phyloP scores from a whole-genome alignment of 1,140 invertebrate genomes.

The Wiebesia pumilae region DNA sequence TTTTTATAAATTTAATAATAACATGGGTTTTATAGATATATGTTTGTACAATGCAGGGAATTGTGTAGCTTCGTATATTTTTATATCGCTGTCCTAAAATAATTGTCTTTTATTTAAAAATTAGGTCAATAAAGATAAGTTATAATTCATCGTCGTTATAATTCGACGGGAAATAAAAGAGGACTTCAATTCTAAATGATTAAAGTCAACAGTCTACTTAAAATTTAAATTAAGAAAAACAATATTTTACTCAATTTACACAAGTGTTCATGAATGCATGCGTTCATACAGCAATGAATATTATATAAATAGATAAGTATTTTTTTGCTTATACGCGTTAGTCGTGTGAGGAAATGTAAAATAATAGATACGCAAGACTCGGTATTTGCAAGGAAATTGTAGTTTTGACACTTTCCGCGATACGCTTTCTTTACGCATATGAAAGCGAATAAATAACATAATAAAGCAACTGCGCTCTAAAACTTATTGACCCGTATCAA shows the following conservation, averaged over 20 bases:
- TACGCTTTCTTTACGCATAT: neutral
- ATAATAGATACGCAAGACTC: no score
- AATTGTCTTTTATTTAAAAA: neutral
- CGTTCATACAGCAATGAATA: no score
- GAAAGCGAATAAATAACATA: neutral
- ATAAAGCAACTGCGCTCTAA: neutral
- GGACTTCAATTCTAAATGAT: neutral
- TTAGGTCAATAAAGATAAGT: constrained; percentile 32
- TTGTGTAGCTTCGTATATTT: neutral
- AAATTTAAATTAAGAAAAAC: neutral
- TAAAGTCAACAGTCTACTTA: neutral
- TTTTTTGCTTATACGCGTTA: no score
- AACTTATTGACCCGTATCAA: neutral
- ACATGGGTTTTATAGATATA: no score
- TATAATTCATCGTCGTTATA: constrained; percentile 5
- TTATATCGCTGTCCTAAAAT: neutral
- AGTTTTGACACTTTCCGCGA: neutral
- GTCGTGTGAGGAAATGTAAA: no score
- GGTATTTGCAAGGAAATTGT: neutral
- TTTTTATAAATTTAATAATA: no score
- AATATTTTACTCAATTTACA: neutral
- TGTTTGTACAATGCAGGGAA: no score
- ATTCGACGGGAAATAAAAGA: neutral
- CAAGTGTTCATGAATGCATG: no score
- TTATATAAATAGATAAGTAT: no score